Evolutionary conservation across 2,888 invertebrate species (phyloP).

Genomic region (Diarsia brunnea): DNA sequence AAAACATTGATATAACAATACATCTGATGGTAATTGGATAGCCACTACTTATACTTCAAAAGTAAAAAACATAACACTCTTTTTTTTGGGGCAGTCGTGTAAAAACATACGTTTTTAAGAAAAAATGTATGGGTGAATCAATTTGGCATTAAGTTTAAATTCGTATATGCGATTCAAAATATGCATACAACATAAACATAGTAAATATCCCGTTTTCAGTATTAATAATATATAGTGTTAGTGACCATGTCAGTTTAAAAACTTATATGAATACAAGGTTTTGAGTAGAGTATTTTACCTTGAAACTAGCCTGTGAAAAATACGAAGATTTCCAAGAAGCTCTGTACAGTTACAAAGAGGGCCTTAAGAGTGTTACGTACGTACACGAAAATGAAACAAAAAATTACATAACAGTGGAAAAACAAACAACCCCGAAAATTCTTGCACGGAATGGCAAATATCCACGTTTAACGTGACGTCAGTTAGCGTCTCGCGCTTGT

Average conservation of each 20-base stretch:
- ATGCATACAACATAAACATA: background rate
- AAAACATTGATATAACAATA: background rate
- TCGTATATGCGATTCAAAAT: background rate
- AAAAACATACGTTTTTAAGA: background rate
- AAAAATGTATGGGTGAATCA: background rate
- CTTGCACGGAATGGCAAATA: conserved; percentile 16
- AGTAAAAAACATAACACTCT: too few relatives aligned
- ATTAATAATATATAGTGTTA: too few relatives aligned
- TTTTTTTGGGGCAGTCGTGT: too few relatives aligned
- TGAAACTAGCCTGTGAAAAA: background rate
- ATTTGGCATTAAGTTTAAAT: background rate
- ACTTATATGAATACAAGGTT: background rate
- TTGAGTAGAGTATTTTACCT: background rate
- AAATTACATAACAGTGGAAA: background rate
- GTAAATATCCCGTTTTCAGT: too few relatives aligned
- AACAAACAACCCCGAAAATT: conserved; percentile 10
- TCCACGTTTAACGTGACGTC: conserved; percentile 35
- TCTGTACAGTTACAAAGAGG: background rate
- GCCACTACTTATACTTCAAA: background rate
- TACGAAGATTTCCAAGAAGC: background rate
- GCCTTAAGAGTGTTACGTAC: too few relatives aligned
- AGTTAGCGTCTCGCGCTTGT: too few relatives aligned
- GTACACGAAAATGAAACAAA: too few relatives aligned
- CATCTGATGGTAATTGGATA: background rate
- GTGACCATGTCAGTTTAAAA: too few relatives aligned